phyloP scores from a whole-genome alignment of 2,888 invertebrate species.

The Eueremaeus valkanovi region DNA sequence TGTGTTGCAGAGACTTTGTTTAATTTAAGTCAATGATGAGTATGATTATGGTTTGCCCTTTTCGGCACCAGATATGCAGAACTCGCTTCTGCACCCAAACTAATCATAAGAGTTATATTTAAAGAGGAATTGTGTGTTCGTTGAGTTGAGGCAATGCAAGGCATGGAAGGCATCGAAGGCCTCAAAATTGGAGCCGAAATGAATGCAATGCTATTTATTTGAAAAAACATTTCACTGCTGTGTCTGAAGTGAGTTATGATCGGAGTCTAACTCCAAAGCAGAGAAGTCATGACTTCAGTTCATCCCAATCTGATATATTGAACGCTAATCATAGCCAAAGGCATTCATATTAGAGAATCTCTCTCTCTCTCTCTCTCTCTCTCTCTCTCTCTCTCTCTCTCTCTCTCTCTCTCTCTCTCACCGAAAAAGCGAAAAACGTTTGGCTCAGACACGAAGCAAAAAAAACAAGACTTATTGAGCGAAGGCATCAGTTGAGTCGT shows the following conservation, averaged over 20 bases:
- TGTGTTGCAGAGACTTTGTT: slow-evolving; percentile 10
- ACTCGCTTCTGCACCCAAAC: neutral
- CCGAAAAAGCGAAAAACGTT: too few species aligned
- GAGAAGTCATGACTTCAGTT: neutral
- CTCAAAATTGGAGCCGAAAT: too few species aligned
- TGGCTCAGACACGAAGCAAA: neutral
- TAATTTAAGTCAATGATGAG: slow-evolving; percentile 7
- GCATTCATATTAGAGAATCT: neutral
- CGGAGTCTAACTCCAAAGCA: slow-evolving; percentile 2
- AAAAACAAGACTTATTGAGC: neutral
- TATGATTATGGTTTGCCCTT: neutral
- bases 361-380: slow-evolving; percentile 28
- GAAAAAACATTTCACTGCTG: neutral
- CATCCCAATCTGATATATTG: slow-evolving; percentile 27
- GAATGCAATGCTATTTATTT: slow-evolving; percentile 23
- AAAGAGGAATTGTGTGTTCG: neutral
- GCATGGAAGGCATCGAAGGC: too few species aligned
- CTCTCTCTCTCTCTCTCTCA: neutral
- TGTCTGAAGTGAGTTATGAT: slow-evolving; percentile 17
- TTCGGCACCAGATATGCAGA: slow-evolving; percentile 10
- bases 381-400: slow-evolving; percentile 29
- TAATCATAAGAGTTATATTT: neutral
- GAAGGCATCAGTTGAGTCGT: neutral
- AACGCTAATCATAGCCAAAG: slow-evolving; percentile 24
- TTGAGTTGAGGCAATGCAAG: neutral